Evolutionary conservation across 2,888 invertebrate genomes (phyloP), one percentile per base, ranked within the genome.

Genomic region (Myopa testacea): DNA sequence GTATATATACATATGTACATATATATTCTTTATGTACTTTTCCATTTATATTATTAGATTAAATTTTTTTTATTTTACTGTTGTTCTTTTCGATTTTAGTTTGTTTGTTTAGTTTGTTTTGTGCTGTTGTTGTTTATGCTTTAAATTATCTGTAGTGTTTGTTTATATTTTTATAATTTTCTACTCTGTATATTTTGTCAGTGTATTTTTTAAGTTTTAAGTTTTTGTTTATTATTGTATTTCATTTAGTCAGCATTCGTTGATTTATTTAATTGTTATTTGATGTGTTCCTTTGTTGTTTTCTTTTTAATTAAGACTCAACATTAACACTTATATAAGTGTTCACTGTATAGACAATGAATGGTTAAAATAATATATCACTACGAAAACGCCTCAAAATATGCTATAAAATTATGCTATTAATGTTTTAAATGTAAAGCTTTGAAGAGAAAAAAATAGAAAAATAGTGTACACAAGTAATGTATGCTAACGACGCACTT

Each of bases 31-130:
- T 26, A 26, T 26, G 26, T 26, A 26, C 26, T 26, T 26, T 1
- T 26, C 26, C 26, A 79, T 72, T 82, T 58, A 81, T 80, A 78
- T 71, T 78, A 81, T 81, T 80, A 80, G 26, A 81, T 77, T 77
- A 70, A 69, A 55, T 73, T 73, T 78, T 26, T n/a, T 52, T 52
- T 67, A 34, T 70, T 19, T 40, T 77, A 62, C 75, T 75, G 72
- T 78, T 76, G 14, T 77, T 77, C 12, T 63, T 60, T 75, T 75
- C 76, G 26, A 19, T 71, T 63, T 60, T 52, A 52, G 26, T 38
- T 65, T 55, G 26, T 38, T 65, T 55, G 72, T 34, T 68, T 45
- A 67, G 14, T 60, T 76, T 67, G 12, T 70, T 4, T 76, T 52
- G 14, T 75, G 58, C 50, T 45, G 34, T 73, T 55, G 52, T 77